phyloP scores from a whole-genome alignment of 2,888 invertebrate genomes.

The Leucophora obtusa region DNA sequence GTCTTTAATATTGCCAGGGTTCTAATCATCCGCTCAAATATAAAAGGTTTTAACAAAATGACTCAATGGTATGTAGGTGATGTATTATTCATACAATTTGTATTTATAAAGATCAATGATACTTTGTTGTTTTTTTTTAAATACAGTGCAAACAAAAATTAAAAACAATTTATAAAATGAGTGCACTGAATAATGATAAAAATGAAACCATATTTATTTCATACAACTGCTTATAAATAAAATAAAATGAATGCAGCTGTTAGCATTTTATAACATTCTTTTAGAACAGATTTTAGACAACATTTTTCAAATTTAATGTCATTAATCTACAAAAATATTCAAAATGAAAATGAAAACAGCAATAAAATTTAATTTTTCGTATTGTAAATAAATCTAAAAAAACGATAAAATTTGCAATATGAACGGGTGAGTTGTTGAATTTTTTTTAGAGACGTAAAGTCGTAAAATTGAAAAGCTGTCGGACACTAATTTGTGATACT shows the following conservation, averaged over 20 bases:
- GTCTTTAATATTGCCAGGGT: background rate
- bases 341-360: no score
- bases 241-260: background rate
- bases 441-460: no score
- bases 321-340: no score
- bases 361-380: no score
- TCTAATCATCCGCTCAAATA: slow-evolving; percentile 5
- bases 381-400: no score
- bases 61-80: slow-evolving; percentile 9
- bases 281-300: no score
- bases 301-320: no score
- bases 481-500: background rate
- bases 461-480: background rate
- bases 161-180: background rate
- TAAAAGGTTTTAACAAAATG: slow-evolving; percentile 20
- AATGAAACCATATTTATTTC: background rate
- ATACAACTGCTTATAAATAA: no score
- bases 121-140: background rate
- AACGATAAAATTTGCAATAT: no score
- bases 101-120: slow-evolving; percentile 20
- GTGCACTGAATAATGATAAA: background rate
- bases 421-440: no score
- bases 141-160: background rate
- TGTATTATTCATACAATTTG: slow-evolving; percentile 43
- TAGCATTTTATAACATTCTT: no score